phyloP scores from a whole-genome alignment of 2,888 invertebrate genomes.

The Rosalia funebris region DNA sequence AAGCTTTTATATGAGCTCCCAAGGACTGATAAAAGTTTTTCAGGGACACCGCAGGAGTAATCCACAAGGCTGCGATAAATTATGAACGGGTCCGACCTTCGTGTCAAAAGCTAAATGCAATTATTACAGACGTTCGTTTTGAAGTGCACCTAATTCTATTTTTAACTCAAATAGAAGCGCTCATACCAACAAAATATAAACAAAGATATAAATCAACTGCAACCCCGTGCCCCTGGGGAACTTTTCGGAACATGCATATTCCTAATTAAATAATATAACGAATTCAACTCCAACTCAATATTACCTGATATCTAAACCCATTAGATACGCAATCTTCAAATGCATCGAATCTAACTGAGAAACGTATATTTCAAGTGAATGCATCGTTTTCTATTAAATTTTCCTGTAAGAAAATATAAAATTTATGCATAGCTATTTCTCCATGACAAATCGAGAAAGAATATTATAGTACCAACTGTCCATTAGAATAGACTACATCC shows the following conservation, averaged over 20 bases:
- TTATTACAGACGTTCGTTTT: slow-evolving; percentile 4
- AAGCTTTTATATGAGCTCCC: slow-evolving; percentile 25
- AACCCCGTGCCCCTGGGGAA: not conserved
- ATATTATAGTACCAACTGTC: no score
- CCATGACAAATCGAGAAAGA: no score
- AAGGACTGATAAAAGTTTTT: slow-evolving; percentile 37
- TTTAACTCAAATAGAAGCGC: not conserved
- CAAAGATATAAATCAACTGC: not conserved
- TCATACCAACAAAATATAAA: not conserved
- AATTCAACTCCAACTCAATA: no score
- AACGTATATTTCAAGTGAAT: no score
- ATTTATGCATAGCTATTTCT: no score
- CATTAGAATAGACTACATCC: no score
- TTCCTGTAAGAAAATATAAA: no score
- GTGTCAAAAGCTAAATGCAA: slow-evolving; percentile 16
- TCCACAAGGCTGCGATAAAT: slow-evolving; percentile 32
- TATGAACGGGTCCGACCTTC: slow-evolving; percentile 25
- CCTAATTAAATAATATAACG: no score
- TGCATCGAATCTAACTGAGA: no score
- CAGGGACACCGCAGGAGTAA: slow-evolving; percentile 30
- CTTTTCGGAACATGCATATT: not conserved
- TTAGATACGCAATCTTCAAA: no score
- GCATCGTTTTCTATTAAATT: no score
- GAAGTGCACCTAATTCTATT: not conserved
- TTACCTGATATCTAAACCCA: no score